phyloP scores from a whole-genome alignment of 2,797 vertebrate species.

The Petrocephalus sullivani region DNA sequence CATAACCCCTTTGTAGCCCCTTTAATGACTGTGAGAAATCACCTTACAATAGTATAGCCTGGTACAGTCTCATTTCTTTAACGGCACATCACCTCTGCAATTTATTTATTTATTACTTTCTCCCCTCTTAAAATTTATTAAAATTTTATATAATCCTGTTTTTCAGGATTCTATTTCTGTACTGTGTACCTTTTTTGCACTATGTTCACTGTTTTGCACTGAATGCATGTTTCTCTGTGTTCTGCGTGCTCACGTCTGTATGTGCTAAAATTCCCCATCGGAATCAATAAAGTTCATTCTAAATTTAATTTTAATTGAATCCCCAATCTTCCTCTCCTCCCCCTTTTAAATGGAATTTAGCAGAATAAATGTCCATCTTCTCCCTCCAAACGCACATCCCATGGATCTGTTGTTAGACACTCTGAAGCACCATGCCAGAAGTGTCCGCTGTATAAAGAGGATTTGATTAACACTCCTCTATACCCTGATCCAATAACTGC shows the following conservation, averaged over 20 bases:
- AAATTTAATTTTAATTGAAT: neutral
- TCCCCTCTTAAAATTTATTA: neutral
- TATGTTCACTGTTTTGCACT: neutral
- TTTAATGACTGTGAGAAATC: neutral
- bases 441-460: neutral
- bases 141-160: neutral
- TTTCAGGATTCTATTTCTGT: neutral
- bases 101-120: neutral
- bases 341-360: neutral
- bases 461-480: neutral
- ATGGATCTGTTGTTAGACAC: neutral
- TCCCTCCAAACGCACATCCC: neutral
- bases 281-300: neutral
- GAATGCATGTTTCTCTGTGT: neutral
- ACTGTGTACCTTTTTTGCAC: neutral
- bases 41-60: neutral
- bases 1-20: neutral
- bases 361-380: neutral
- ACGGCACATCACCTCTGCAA: neutral
- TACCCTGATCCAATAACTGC: neutral
- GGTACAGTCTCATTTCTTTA: neutral
- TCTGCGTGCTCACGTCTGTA: neutral
- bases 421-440: neutral
- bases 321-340: neutral
- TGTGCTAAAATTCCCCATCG: neutral